Conservation (phyloP, 2,888 invertebrate genomes). For the Eupithecia abbreviata region DNA sequence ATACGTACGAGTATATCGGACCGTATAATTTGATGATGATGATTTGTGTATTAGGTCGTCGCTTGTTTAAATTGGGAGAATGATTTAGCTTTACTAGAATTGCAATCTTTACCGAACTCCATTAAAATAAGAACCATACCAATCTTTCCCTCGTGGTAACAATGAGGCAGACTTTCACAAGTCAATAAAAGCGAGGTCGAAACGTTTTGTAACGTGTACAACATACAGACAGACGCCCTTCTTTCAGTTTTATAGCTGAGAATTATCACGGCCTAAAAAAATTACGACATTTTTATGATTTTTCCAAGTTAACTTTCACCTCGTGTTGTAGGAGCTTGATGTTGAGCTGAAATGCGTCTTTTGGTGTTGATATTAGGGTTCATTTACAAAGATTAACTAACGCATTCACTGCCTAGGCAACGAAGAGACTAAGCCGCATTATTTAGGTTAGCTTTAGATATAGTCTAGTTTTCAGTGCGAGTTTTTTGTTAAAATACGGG, state of each 20-base stretch:
- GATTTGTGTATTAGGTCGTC: too few species aligned
- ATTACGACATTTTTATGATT: constrained; percentile 41
- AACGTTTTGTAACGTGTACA: constrained; percentile 24
- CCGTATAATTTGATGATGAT: too few species aligned
- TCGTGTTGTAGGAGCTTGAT: not conserved
- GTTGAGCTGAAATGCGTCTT: constrained; percentile 2
- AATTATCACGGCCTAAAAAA: constrained; percentile 22
- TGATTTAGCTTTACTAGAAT: too few species aligned
- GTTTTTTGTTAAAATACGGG: too few species aligned
- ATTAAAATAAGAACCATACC: not conserved
- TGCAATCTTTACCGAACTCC: too few species aligned
- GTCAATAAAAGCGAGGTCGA: constrained; percentile 2
- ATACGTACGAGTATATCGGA: too few species aligned
- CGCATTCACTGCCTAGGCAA: too few species aligned
- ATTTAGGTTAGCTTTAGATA: too few species aligned
- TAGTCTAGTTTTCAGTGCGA: too few species aligned
- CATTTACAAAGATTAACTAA: too few species aligned
- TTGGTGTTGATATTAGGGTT: not conserved
- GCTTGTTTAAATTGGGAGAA: too few species aligned
- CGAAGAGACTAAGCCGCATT: too few species aligned
- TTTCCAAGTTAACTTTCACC: constrained; percentile 56
- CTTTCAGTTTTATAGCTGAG: constrained; percentile 35
- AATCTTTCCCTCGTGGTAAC: not conserved
- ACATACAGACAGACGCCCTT: constrained; percentile 19
- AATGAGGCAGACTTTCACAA: not conserved